Conservation (phyloP, 2,888 invertebrate genomes). For the Oscheius onirici region DNA sequence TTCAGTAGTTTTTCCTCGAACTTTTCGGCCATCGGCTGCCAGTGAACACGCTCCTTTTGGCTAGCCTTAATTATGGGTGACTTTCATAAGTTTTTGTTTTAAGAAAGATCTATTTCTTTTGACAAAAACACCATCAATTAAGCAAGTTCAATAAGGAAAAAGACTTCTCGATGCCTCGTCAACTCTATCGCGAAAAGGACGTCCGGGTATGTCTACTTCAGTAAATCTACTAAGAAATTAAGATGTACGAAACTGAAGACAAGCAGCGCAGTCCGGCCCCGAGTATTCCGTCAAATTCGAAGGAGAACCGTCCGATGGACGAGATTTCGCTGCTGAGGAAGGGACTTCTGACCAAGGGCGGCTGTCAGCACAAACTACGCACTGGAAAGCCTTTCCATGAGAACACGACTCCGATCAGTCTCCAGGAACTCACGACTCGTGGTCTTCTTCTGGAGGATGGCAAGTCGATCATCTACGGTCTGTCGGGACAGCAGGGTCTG, state of each 20-base stretch:
- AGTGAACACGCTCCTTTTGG: no score
- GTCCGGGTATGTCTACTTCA: no score
- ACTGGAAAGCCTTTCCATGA: background rate
- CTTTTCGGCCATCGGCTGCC: no score
- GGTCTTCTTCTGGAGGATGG: slow-evolving; percentile 14
- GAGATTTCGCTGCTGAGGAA: slow-evolving; percentile 15
- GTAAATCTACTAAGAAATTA: background rate
- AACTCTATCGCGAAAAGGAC: no score
- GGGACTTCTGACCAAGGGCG: background rate
- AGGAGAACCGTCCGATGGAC: slow-evolving; percentile 11
- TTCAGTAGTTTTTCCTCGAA: background rate
- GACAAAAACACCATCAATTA: no score
- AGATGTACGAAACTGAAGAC: background rate
- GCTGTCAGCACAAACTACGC: background rate
- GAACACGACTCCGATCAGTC: slow-evolving; percentile 2
- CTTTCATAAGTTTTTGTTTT: no score
- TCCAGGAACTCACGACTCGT: slow-evolving; percentile 18
- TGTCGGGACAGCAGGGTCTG: background rate
- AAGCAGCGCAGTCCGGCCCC: background rate
- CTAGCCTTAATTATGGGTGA: no score
- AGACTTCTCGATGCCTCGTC: no score
- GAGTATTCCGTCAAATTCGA: slow-evolving; percentile 3
- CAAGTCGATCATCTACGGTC: slow-evolving; percentile 11
- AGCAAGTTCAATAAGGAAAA: background rate
- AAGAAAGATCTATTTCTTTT: background rate